A percentile compares a stretch with the other conserved stretches of the same genome.
phyloP scores from a whole-genome alignment of 2,797 vertebrate species.

The Melanotaenia pygmaea region DNA sequence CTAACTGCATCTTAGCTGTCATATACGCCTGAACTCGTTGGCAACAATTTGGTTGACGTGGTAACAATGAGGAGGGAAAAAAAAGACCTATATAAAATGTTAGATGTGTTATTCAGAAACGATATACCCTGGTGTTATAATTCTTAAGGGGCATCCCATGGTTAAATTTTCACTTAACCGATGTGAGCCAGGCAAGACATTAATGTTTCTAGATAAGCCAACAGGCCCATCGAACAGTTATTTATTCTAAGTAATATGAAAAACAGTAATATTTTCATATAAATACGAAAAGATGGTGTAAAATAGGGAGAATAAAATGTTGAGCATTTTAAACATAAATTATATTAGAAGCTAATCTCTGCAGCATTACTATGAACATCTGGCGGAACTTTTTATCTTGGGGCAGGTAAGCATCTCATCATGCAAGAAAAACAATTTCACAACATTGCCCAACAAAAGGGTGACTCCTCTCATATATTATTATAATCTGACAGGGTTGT shows the following conservation, averaged over 20 bases:
- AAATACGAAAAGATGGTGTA: background rate
- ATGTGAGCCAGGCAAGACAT: background rate
- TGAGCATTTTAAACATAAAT: too few relatives aligned
- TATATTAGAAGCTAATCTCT: too few relatives aligned
- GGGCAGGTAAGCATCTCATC: too few relatives aligned
- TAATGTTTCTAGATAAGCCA: background rate
- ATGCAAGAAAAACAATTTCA: too few relatives aligned
- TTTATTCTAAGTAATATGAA: background rate
- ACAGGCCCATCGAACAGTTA: background rate
- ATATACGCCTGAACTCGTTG: conserved; percentile 47
- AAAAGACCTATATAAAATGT: background rate
- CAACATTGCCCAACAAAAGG: too few relatives aligned
- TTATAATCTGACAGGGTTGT: too few relatives aligned
- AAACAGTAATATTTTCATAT: background rate
- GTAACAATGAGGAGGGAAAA: background rate
- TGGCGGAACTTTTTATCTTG: too few relatives aligned
- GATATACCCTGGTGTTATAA: background rate
- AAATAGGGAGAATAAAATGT: background rate
- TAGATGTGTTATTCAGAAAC: too few relatives aligned
- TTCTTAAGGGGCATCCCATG: background rate
- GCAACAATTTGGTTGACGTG: conserved; percentile 13
- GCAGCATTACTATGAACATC: too few relatives aligned
- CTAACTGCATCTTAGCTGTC: conserved; percentile 52
- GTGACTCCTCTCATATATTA: too few relatives aligned
- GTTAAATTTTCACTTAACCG: background rate